Conservation (phyloP, 2,113 vertebrate genomes). For the Prunella himalayana region DNA sequence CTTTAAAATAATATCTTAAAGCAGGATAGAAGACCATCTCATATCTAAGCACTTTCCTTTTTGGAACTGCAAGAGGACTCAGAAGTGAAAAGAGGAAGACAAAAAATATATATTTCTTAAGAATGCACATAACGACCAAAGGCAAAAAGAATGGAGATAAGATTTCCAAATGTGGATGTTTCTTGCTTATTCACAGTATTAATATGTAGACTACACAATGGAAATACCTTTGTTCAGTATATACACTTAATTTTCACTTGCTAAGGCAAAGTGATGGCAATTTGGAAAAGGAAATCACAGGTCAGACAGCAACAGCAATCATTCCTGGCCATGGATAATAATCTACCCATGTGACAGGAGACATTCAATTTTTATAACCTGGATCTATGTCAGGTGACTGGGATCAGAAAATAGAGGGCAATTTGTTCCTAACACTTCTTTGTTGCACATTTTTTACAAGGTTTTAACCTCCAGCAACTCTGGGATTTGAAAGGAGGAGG, state of each 20-base stretch:
- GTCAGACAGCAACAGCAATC: neutral
- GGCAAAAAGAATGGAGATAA: neutral
- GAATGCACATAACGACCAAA: neutral
- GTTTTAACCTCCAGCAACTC: conserved; percentile 18
- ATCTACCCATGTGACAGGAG: neutral
- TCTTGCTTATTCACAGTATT: neutral
- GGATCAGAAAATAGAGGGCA: conserved; percentile 8
- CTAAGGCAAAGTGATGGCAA: neutral
- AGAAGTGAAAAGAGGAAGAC: neutral
- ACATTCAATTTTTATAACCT: neutral
- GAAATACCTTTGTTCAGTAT: neutral
- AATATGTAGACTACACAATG: neutral
- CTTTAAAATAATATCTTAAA: neutral
- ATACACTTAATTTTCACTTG: neutral
- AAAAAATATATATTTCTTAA: neutral
- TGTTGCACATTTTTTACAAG: conserved; percentile 10
- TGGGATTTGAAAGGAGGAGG: conserved; percentile 5
- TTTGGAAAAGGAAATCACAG: neutral
- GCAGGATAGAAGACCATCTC: neutral
- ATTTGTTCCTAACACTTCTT: neutral
- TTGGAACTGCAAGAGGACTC: neutral
- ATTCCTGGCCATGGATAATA: neutral
- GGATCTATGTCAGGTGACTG: neutral
- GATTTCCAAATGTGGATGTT: neutral
- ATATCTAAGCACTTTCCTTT: neutral